These are phyloP conservation scores for Shargacucullia verbasci DNA, from an alignment of 2,888 invertebrate genomes.

Conservation along the genomic window DNA sequence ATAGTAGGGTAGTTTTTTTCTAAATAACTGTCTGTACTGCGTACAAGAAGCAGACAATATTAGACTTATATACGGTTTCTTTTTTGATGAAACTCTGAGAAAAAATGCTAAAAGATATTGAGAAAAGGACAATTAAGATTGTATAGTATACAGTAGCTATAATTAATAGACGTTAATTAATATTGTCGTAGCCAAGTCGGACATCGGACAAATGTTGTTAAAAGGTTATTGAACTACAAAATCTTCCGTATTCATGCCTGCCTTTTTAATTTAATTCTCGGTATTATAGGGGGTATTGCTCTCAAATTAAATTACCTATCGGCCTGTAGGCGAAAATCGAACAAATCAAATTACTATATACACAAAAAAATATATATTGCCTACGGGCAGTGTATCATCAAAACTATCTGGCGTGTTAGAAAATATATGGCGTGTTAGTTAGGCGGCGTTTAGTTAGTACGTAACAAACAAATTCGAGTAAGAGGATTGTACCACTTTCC, in stretches of 20 bases:
- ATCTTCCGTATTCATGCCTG: slow-evolving; percentile 17
- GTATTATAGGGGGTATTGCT: slow-evolving; percentile 25
- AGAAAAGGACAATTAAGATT: too few species aligned
- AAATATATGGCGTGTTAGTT: too few species aligned
- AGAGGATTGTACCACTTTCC: too few species aligned
- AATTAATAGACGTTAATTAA: slow-evolving; percentile 11
- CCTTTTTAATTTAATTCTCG: slow-evolving; percentile 45
- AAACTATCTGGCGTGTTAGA: not conserved
- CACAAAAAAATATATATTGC: slow-evolving; percentile 23
- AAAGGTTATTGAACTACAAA: slow-evolving; percentile 42
- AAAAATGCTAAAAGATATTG: too few species aligned
- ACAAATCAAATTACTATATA: slow-evolving; percentile 28
- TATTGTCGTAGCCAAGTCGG: slow-evolving; percentile 37
- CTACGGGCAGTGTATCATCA: slow-evolving; percentile 3
- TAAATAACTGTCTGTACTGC: too few species aligned
- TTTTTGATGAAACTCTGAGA: too few species aligned
- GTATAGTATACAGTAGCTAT: not conserved
- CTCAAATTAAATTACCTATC: slow-evolving; percentile 40
- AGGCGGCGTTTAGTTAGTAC: too few species aligned
- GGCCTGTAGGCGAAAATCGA: slow-evolving; percentile 29
- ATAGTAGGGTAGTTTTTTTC: too few species aligned
- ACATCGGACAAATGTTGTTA: slow-evolving; percentile 30
- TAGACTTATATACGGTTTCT: too few species aligned
- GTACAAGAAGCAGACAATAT: too few species aligned
- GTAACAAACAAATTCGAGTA: too few species aligned